Base-by-base conservation (phyloP, 2,797 vertebrate genomes). In the Pipistrellus nathusii region DNA sequence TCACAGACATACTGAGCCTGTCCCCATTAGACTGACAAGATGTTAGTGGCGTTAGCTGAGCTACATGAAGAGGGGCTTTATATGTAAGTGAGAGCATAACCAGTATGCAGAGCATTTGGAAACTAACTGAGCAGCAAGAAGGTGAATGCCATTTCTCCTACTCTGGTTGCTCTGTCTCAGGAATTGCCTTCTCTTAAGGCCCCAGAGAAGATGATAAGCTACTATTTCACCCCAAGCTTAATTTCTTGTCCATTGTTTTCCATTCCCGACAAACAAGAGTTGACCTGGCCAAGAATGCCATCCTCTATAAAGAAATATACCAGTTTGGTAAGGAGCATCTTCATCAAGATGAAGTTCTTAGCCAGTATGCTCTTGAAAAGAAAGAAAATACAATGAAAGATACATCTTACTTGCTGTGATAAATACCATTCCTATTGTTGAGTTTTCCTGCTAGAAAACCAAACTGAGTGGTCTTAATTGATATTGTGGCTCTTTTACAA, bases 341-440 rank as follows among this genome's bases (percentile, higher is more conserved):
- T 30, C 38, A 82, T 53, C 35, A 51, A 30, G 41, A 81, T 72
- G 38, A 84, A 76, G 14, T 20, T 30, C 68, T 90, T 90, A 30
- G 23, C 20, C 30, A 81, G 2, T 55, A 51, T 82, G 30, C 53
- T 91, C 38, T 68, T 81, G 1, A 71, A 68, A 20, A 95, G 48
- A 75, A 91, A 69, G 55, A 85, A 82, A 96, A 94, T 30, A 76
- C 6, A 53, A 73, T 85, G 15, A 85, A 93, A 53, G 7, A 64
- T 10, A 80, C 62, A 38, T 83, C 35, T 94, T 59, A 57, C 4
- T 64, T 62, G 8, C 1, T 53, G 9, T 69, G 27, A 81, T 30
- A 32, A 68, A 86, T n/a, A 23, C 0, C 25, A 57, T 90, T 85
- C 35, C 69, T 94, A 32, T 87, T 87, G 44, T 14, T n/a, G 41